Evolutionary conservation across 2,113 vertebrate species (phyloP), one percentile per base, ranked within the genome.

Genomic region (Parus major): DNA sequence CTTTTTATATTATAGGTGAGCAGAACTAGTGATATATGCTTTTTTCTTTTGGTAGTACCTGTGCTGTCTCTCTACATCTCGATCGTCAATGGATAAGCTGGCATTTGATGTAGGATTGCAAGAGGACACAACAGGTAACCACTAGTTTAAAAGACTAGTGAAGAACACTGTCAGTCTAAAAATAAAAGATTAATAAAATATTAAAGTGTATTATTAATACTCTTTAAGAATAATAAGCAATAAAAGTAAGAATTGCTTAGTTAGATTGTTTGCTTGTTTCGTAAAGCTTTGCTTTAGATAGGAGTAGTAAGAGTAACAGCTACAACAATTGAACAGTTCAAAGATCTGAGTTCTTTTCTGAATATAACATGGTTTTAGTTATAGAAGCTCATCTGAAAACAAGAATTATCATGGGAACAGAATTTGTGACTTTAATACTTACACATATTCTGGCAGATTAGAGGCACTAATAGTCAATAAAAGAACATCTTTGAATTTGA

Each of bases 21-120:
- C 20, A 20, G 46, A 55, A 82, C 25, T 52, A 44, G 10, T 57
- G 47, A 89, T n/a, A 9, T 33, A 19, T 47, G 5, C 7, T 59
- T 63, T 68, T 91, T 80, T 55, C 88, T 93, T 88, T 95, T 97
- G 27, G 41, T 88, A 99, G 99, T 99, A 99, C 91, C 95, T 99
- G 5, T 99, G 99, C 97, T 99, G 99, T 94, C 97, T 99, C 52
- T 99, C 99, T 90, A 99, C 99, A 23, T 99, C 99, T 53, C 98
- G 98, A 56, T 99, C 99, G 8, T 99, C 99, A 80, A 99, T 99
- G 56, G 99, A 99, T 96, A 99, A 99, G 92, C 94, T 99, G 93
- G 99, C 99, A 35, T 99, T 99, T 96, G 99, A 99, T 83, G 99
- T 99, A 33, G 99, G 99, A 82, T 97, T 99, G 93, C 99, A 99